phyloP scores from a whole-genome alignment of 2,888 invertebrate genomes.

The Pheosia tremula region DNA sequence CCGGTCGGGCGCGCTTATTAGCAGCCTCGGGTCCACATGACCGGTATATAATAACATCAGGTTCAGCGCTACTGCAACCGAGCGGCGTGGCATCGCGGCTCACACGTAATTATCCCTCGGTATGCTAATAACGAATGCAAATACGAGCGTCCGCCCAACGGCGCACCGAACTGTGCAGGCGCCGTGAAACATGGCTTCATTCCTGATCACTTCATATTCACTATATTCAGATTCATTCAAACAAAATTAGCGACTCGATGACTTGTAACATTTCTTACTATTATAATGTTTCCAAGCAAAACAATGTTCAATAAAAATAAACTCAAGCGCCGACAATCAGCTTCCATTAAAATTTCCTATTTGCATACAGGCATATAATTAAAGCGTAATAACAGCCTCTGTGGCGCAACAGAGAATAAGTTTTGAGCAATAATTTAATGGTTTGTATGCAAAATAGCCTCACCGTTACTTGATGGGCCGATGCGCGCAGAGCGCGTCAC shows the following conservation, averaged over 20 bases:
- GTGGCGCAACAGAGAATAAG: constrained; percentile 83
- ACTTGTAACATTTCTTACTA: constrained; percentile 49
- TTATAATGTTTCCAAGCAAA: constrained; percentile 48
- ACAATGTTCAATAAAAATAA: constrained; percentile 72
- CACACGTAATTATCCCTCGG: constrained; percentile 76
- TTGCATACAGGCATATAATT: constrained; percentile 82
- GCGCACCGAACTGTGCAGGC: constrained; percentile 36
- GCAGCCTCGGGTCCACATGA: constrained; percentile 44
- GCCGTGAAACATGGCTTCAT: constrained; percentile 74
- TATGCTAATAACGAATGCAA: constrained; percentile 79
- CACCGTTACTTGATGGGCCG: constrained; percentile 82
- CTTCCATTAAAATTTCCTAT: constrained; percentile 78
- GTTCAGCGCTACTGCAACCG: constrained; percentile 51
- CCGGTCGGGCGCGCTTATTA: constrained; percentile 30
- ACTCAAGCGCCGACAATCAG: constrained; percentile 65
- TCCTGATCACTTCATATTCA: constrained; percentile 40
- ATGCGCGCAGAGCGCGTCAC: constrained; percentile 78
- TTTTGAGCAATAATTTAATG: constrained; percentile 84
- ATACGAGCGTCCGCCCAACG: constrained; percentile 57
- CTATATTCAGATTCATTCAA: constrained; percentile 15
- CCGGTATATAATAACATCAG: constrained; percentile 55
- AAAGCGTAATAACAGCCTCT: constrained; percentile 80
- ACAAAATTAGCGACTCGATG: constrained; percentile 46
- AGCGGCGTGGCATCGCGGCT: constrained; percentile 46
- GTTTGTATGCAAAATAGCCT: constrained; percentile 83